A percentile compares a stretch with the other conserved stretches of the same genome.
phyloP scores from a whole-genome alignment of 2,888 invertebrate species.

The Atethmia centrago region DNA sequence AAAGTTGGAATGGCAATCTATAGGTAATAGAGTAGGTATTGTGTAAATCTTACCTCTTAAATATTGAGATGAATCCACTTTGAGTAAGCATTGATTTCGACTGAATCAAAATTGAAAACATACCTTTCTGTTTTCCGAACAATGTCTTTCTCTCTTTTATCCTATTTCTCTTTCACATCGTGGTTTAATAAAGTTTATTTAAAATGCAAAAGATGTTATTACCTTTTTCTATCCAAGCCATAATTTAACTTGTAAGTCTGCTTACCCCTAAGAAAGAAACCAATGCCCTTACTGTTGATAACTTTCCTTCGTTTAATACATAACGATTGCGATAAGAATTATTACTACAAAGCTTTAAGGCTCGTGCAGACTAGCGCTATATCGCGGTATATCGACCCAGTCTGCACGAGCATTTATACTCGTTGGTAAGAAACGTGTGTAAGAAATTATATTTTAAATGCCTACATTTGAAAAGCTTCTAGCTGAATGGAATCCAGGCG shows the following conservation, averaged over 20 bases:
- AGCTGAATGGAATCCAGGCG: neutral
- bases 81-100: neutral
- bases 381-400: no score
- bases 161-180: neutral
- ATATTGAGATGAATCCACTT: neutral
- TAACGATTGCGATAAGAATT: slow-evolving; percentile 34
- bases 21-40: neutral
- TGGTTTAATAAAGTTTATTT: neutral
- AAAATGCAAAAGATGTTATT: slow-evolving; percentile 5
- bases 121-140: neutral
- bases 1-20: slow-evolving; percentile 12
- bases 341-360: slow-evolving; percentile 6
- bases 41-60: slow-evolving; percentile 26
- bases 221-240: slow-evolving; percentile 26
- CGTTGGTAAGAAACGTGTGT: no score
- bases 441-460: neutral
- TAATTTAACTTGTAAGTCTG: slow-evolving; percentile 10
- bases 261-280: slow-evolving; percentile 53
- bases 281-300: slow-evolving; percentile 49
- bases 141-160: neutral
- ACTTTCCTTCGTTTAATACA: slow-evolving; percentile 13
- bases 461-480: neutral
- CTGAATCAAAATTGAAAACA: neutral
- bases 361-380: no score
- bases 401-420: no score